These are phyloP conservation scores for Mustela nigripes DNA, from an alignment of 2,113 vertebrate genomes.

Conservation along the genomic window DNA sequence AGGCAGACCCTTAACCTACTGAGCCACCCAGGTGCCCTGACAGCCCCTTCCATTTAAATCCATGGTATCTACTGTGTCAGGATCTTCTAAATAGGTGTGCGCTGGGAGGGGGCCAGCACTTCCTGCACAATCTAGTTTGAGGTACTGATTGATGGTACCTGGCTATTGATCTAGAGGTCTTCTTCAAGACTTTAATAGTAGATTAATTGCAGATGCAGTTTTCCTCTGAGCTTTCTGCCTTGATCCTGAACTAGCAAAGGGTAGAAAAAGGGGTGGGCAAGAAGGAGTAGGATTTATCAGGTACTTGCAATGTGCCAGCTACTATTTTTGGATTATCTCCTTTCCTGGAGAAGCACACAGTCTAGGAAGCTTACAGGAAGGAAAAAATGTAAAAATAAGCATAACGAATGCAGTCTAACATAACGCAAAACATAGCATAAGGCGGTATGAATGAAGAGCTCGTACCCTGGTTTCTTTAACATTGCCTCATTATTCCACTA, in stretches of 20 bases:
- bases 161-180: neutral
- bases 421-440: neutral
- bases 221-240: neutral
- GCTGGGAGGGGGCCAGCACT: neutral
- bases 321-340: neutral
- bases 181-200: neutral
- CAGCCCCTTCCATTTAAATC: neutral
- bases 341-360: neutral
- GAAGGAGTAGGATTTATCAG: neutral
- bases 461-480: neutral
- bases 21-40: neutral
- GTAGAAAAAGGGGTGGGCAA: neutral
- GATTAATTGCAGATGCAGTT: neutral
- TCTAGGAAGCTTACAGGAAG: neutral
- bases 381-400: neutral
- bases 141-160: neutral
- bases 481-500: neutral
- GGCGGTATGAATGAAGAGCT: neutral
- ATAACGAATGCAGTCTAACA: neutral
- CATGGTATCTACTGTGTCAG: neutral
- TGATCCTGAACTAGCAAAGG: neutral
- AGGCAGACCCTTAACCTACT: neutral
- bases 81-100: neutral
- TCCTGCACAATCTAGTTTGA: neutral
- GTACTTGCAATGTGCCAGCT: neutral